Evolutionary conservation across 2,113 vertebrate species (phyloP).

Genomic region (Clarias batrachus): DNA sequence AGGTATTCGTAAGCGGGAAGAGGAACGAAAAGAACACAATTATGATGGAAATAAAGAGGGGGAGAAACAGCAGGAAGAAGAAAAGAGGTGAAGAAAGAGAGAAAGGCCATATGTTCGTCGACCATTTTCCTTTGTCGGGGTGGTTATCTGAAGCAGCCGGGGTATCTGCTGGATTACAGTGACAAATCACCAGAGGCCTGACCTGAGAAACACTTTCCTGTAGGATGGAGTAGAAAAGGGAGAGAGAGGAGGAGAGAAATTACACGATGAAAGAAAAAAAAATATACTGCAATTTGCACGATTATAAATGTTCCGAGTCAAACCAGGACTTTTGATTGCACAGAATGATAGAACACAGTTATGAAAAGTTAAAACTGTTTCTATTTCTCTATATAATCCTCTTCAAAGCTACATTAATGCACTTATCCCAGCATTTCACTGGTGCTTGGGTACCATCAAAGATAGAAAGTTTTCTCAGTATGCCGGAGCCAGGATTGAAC

Average conservation of each 20-base stretch:
- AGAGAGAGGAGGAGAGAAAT: neutral
- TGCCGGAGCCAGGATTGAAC: too few species aligned
- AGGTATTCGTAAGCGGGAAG: slow-evolving; percentile 61
- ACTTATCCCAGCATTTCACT: too few species aligned
- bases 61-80: slow-evolving; percentile 65
- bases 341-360: too few species aligned
- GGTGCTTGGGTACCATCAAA: too few species aligned
- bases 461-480: too few species aligned
- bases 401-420: too few species aligned
- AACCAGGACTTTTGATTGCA: too few species aligned
- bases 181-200: slow-evolving; percentile 71
- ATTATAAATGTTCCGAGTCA: too few species aligned
- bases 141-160: slow-evolving; percentile 25
- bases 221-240: slow-evolving; percentile 14
- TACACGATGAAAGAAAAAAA: neutral
- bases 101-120: slow-evolving; percentile 52
- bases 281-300: too few species aligned
- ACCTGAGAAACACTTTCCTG: slow-evolving; percentile 79
- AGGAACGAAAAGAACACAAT: slow-evolving; percentile 68
- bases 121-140: slow-evolving; percentile 39
- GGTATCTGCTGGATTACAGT: slow-evolving; percentile 46
- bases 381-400: too few species aligned
- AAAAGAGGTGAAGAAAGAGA: slow-evolving; percentile 60
- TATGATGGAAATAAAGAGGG: slow-evolving; percentile 67
- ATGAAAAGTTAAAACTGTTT: too few species aligned